Percentiles rank a stretch among this genome's conserved stretches.
Conservation (phyloP, 2,888 invertebrate genomes). For the Eristalinus sepulchralis region DNA sequence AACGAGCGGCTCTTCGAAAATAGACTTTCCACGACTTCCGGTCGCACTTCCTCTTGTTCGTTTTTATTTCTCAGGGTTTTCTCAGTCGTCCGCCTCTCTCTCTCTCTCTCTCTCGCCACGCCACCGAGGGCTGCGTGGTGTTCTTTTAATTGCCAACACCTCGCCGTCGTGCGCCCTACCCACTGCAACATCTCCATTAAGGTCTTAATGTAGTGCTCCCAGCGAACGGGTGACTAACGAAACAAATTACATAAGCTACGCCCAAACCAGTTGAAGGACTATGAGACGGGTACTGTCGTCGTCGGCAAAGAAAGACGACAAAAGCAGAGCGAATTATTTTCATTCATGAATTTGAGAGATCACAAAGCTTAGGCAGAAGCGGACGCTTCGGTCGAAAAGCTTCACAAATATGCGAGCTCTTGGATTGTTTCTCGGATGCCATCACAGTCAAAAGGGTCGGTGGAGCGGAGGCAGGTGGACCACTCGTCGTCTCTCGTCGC, state of each 20-base stretch:
- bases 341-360: conserved; percentile 56
- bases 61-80: conserved; percentile 9
- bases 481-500: background rate
- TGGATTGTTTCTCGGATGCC: conserved; percentile 7
- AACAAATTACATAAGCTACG: conserved; percentile 42
- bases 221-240: conserved; percentile 24
- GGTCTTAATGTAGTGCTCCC: conserved; percentile 12
- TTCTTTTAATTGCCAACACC: background rate
- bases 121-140: background rate
- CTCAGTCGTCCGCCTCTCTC: background rate
- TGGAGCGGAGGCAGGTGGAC: too few relatives aligned
- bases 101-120: background rate
- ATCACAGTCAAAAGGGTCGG: background rate
- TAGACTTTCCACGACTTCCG: conserved; percentile 67
- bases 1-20: conserved; percentile 47
- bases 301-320: background rate
- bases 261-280: background rate
- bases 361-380: conserved; percentile 16
- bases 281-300: background rate
- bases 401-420: conserved; percentile 27
- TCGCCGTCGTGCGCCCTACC: background rate
- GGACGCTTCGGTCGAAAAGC: conserved; percentile 14
- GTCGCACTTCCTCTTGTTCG: conserved; percentile 53
- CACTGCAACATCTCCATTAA: conserved; percentile 5
- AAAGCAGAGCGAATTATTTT: conserved; percentile 38